Evolutionary conservation across 1,140 invertebrate genomes (phyloP).

Genomic region (Drosophila bifasciata): DNA sequence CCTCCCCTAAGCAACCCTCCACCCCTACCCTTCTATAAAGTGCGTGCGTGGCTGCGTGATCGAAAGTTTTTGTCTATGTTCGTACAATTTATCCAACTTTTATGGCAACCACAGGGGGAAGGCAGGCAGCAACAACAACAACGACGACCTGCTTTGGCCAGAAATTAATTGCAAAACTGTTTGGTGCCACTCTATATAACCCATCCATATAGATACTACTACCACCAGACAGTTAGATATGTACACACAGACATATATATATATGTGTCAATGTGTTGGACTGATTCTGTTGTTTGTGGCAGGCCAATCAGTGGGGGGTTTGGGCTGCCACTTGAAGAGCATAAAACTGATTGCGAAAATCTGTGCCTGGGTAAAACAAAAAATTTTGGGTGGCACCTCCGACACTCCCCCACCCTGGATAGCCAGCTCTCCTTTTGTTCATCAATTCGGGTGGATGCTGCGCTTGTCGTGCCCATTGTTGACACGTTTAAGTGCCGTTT

Average conservation of each 20-base stretch:
- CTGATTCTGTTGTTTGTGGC: constrained; percentile 12
- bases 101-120: constrained; percentile 69
- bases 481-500: constrained; percentile 81
- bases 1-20: neutral
- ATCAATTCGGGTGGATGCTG: constrained; percentile 64
- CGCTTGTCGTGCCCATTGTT: constrained; percentile 76
- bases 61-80: constrained; percentile 79
- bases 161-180: constrained; percentile 81
- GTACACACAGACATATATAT: constrained; percentile 1
- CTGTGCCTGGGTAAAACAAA: constrained; percentile 46
- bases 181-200: constrained; percentile 38
- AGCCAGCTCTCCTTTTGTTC: constrained; percentile 51
- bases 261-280: constrained; percentile 14
- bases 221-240: neutral
- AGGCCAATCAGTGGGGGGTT: constrained; percentile 61
- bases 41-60: constrained; percentile 76
- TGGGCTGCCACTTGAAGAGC: constrained; percentile 68
- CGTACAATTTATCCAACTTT: constrained; percentile 80
- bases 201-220: neutral
- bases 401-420: neutral
- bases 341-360: constrained; percentile 81
- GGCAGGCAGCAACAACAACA: constrained; percentile 35
- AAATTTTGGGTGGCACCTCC: constrained; percentile 29
- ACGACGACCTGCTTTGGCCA: constrained; percentile 61
- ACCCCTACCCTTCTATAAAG: constrained; percentile 28